Evolutionary conservation across 2,797 vertebrate genomes (phyloP).

Genomic region (Diglossa cyanea): DNA sequence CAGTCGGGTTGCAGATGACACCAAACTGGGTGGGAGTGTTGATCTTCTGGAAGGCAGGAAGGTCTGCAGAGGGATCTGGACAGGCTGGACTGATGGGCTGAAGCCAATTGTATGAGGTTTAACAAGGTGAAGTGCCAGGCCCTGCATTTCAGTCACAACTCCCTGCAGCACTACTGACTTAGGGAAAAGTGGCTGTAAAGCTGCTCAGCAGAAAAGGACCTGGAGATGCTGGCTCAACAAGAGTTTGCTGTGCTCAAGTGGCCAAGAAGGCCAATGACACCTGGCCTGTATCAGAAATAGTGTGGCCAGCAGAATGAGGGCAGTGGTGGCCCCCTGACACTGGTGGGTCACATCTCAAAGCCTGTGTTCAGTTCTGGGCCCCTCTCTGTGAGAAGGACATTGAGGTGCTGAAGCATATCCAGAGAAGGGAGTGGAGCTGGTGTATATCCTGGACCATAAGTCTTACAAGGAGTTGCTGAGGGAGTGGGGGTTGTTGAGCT

Average conservation of each 20-base stretch:
- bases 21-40: neutral
- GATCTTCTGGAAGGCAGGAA: neutral
- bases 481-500: neutral
- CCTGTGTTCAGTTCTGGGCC: neutral
- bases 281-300: neutral
- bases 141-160: neutral
- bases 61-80: neutral
- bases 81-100: too few species aligned
- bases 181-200: neutral
- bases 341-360: rapidly evolving
- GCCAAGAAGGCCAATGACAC: neutral
- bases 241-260: neutral
- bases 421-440: neutral
- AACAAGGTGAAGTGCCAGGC: neutral
- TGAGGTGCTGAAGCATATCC: neutral
- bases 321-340: neutral
- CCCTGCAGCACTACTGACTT: neutral
- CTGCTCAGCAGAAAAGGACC: neutral
- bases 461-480: neutral
- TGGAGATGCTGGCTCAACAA: neutral
- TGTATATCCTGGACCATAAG: neutral
- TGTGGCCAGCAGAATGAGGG: neutral
- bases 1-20: neutral
- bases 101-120: neutral
- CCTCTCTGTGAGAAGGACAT: neutral